Evolutionary conservation across 2,797 vertebrate genomes (phyloP).

Genomic region (Cygnus olor): DNA sequence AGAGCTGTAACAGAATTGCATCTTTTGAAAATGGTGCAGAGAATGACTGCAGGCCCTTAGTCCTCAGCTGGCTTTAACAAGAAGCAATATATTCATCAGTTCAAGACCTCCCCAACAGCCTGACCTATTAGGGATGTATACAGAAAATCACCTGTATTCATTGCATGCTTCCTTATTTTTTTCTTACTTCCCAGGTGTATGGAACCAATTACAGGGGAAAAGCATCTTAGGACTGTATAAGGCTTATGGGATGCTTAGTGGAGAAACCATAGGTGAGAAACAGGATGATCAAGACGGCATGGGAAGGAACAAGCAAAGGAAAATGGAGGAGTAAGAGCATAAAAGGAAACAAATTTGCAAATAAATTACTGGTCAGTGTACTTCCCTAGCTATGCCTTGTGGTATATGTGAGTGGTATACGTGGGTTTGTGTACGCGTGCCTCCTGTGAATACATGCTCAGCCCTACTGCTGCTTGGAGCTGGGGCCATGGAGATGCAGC

Average conservation of each 20-base stretch:
- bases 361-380: neutral
- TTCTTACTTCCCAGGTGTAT: neutral
- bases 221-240: neutral
- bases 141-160: neutral
- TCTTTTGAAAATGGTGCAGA: neutral
- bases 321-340: neutral
- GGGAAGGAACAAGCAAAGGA: neutral
- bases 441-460: neutral
- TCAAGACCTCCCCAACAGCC: neutral
- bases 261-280: neutral
- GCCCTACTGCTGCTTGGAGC: accelerated
- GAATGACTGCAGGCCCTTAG: neutral
- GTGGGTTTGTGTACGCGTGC: accelerated
- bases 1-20: neutral
- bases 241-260: neutral
- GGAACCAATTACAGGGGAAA: neutral
- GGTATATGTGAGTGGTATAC: accelerated
- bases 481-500: neutral
- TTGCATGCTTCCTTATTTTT: neutral
- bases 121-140: accelerated
- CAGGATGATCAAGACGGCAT: neutral
- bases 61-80: neutral
- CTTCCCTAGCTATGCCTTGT: neutral
- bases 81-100: neutral
- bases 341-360: neutral